These are phyloP conservation scores for Polydrusus cervinus DNA, from an alignment of 2,888 invertebrate genomes.

Conservation along the genomic window DNA sequence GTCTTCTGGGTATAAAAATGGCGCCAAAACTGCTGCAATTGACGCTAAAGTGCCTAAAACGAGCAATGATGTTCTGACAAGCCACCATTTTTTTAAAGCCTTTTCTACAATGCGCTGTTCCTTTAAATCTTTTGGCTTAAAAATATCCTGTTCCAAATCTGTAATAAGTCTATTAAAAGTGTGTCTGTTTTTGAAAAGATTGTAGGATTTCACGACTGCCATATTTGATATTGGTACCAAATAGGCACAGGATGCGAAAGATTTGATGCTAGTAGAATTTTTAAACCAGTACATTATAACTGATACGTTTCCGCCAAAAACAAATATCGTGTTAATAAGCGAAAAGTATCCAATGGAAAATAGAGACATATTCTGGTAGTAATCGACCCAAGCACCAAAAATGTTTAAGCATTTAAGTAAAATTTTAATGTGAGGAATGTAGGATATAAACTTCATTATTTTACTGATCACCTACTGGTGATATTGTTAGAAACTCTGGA, in stretches of 20 bases:
- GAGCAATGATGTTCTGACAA: constrained; percentile 34
- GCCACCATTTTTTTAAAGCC: constrained; percentile 40
- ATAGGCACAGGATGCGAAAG: constrained; percentile 37
- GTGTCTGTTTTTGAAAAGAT: constrained; percentile 33
- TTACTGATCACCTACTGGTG: not conserved
- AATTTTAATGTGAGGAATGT: not conserved
- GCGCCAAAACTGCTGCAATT: constrained; percentile 43
- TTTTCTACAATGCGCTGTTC: constrained; percentile 38
- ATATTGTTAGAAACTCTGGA: too few relatives aligned
- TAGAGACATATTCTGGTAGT: constrained; percentile 2
- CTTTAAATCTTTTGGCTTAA: constrained; percentile 48
- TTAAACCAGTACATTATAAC: constrained; percentile 16
- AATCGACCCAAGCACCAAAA: constrained; percentile 42
- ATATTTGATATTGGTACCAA: constrained; percentile 29
- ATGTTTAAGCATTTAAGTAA: constrained; percentile 10
- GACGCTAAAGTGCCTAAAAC: constrained; percentile 41
- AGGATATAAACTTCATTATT: not conserved
- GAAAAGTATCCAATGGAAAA: constrained; percentile 30
- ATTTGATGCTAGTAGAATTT: constrained; percentile 8
- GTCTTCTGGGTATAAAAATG: constrained; percentile 52
- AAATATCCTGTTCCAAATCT: constrained; percentile 38
- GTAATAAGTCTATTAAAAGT: constrained; percentile 33
- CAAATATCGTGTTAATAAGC: constrained; percentile 27
- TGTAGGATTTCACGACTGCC: constrained; percentile 37
- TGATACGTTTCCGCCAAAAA: constrained; percentile 21